Conservation (phyloP, 2,797 vertebrate genomes). For the Lacerta agilis region DNA sequence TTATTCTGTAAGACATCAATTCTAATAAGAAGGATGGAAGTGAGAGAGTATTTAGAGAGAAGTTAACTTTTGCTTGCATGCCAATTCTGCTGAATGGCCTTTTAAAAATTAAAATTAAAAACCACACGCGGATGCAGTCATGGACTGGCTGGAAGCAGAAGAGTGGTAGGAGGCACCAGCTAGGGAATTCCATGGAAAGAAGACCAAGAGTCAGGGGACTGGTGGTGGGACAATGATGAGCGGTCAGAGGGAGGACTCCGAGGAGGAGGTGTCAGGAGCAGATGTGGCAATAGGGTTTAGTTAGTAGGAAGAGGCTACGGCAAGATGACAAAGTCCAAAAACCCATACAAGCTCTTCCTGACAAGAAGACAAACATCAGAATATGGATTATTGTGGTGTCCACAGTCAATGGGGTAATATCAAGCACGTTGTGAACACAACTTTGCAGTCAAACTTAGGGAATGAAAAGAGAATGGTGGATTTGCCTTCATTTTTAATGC, state of each 20-base stretch:
- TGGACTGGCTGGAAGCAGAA: background rate
- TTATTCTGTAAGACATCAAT: too few species aligned
- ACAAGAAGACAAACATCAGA: background rate
- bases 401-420: background rate
- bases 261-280: too few species aligned
- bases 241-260: too few species aligned
- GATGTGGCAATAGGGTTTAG: too few species aligned
- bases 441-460: background rate
- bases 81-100: background rate
- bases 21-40: background rate
- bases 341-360: background rate
- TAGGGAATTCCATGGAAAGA: too few species aligned
- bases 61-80: background rate
- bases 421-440: background rate
- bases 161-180: too few species aligned
- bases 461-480: background rate
- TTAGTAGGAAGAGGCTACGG: background rate
- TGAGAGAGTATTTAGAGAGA: background rate
- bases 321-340: fast-evolving
- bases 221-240: too few species aligned
- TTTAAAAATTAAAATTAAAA: too few species aligned
- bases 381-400: background rate
- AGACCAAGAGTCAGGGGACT: too few species aligned
- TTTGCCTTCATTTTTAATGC: background rate
- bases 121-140: background rate